These are phyloP conservation scores for Orchestes rusci DNA, from an alignment of 2,888 invertebrate genomes.

Conservation along the genomic window DNA sequence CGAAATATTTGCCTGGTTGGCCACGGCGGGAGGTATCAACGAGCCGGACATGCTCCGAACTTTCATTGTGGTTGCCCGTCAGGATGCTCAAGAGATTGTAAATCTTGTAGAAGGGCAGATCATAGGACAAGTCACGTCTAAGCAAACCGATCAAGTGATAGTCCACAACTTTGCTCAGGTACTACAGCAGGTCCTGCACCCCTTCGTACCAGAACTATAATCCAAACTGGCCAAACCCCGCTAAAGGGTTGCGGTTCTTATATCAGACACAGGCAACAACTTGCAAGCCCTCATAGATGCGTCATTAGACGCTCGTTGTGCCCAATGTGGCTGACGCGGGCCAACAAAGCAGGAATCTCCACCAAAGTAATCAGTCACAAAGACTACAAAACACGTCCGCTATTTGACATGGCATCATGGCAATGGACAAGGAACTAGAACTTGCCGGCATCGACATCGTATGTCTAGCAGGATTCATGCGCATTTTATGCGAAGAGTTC, in stretches of 20 bases:
- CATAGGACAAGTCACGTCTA: no score
- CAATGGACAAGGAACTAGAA: constrained; percentile 60
- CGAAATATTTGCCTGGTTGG: constrained; percentile 84
- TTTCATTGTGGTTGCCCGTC: no score
- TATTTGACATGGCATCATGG: constrained; percentile 80
- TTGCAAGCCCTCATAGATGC: constrained; percentile 81
- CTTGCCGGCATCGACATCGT: constrained; percentile 72
- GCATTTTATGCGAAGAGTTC: constrained; percentile 71
- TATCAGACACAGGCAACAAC: constrained; percentile 81
- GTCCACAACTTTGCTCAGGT: constrained; percentile 64
- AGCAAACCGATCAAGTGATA: constrained; percentile 52
- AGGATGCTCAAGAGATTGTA: no score
- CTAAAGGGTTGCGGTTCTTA: constrained; percentile 78
- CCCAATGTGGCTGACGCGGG: constrained; percentile 79
- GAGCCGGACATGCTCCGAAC: constrained; percentile 76
- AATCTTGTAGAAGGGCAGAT: no score
- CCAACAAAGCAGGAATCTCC: constrained; percentile 67
- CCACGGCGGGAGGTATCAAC: constrained; percentile 65
- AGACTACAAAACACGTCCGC: constrained; percentile 62
- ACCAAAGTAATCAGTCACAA: constrained; percentile 68
- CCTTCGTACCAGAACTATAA: constrained; percentile 40
- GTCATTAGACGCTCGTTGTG: constrained; percentile 72
- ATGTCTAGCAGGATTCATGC: constrained; percentile 95
- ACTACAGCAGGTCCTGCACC: constrained; percentile 53
- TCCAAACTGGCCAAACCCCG: constrained; percentile 36